These are phyloP conservation scores for Papilio gigon DNA, from an alignment of 2,888 invertebrate species.

Conservation along the genomic window DNA sequence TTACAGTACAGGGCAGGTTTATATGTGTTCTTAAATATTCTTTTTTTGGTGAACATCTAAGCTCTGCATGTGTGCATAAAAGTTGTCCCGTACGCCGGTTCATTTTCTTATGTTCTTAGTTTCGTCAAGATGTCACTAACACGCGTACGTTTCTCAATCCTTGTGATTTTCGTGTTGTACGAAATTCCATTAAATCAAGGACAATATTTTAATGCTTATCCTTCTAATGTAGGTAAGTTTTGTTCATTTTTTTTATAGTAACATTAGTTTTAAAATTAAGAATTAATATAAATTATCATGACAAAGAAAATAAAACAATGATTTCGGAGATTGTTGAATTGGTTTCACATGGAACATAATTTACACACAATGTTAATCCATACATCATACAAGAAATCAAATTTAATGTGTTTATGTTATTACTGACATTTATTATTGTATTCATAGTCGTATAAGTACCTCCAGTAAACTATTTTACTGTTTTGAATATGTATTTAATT, in stretches of 20 bases:
- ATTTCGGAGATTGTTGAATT: no score
- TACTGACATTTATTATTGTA: no score
- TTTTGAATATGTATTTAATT: no score
- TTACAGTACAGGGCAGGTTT: slow-evolving; percentile 6
- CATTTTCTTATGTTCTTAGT: slow-evolving; percentile 23
- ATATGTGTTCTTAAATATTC: neutral
- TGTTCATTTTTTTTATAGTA: neutral
- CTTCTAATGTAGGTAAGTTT: slow-evolving; percentile 23
- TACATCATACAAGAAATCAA: no score
- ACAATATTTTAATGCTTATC: slow-evolving; percentile 6
- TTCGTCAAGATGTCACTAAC: slow-evolving; percentile 24
- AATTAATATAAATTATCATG: neutral
- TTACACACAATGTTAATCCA: no score
- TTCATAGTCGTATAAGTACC: no score
- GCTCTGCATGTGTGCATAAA: slow-evolving; percentile 11
- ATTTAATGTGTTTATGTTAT: no score
- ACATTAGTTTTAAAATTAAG: no score
- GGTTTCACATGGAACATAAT: no score
- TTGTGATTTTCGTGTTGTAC: slow-evolving; percentile 1
- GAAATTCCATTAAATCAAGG: slow-evolving; percentile 22
- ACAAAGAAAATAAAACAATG: neutral
- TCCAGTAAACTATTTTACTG: no score
- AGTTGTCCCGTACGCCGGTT: neutral
- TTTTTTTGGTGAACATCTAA: slow-evolving; percentile 1
- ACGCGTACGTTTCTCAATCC: slow-evolving; percentile 9